These are phyloP conservation scores for Hylaea fasciaria DNA, from an alignment of 2,888 invertebrate species.

Conservation along the genomic window DNA sequence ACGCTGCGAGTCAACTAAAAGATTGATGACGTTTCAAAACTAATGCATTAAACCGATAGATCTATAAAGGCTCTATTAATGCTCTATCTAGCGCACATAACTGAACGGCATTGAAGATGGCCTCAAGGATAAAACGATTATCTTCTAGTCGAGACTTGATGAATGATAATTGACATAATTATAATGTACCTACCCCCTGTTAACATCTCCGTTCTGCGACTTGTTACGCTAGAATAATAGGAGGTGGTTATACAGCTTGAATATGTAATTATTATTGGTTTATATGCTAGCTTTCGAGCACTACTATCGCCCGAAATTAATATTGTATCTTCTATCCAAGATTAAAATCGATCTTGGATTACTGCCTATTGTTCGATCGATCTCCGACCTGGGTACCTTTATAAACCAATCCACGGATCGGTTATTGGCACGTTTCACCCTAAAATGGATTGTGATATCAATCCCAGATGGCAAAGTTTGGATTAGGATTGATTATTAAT, in stretches of 20 bases:
- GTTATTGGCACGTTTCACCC: no score
- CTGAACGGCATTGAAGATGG: constrained; percentile 41
- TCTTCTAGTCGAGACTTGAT: constrained; percentile 41
- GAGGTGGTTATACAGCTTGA: background rate
- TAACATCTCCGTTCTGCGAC: constrained; percentile 14
- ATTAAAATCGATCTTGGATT: no score
- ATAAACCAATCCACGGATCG: no score
- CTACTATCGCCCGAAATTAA: no score
- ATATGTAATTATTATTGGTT: background rate
- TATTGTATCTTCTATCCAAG: no score
- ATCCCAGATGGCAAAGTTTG: no score
- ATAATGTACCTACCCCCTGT: constrained; percentile 21
- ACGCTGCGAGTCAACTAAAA: background rate
- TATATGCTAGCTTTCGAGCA: no score
- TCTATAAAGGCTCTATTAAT: constrained; percentile 13
- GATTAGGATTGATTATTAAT: no score
- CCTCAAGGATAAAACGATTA: constrained; percentile 49
- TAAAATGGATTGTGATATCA: no score
- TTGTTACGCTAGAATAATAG: constrained; percentile 10
- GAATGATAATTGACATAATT: constrained; percentile 41
- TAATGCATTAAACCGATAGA: background rate
- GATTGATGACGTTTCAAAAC: background rate
- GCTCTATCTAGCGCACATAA: constrained; percentile 25
- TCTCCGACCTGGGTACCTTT: no score
- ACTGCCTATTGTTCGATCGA: no score